Base-by-base conservation (phyloP, 2,888 invertebrate species). In the Noctua comes region DNA sequence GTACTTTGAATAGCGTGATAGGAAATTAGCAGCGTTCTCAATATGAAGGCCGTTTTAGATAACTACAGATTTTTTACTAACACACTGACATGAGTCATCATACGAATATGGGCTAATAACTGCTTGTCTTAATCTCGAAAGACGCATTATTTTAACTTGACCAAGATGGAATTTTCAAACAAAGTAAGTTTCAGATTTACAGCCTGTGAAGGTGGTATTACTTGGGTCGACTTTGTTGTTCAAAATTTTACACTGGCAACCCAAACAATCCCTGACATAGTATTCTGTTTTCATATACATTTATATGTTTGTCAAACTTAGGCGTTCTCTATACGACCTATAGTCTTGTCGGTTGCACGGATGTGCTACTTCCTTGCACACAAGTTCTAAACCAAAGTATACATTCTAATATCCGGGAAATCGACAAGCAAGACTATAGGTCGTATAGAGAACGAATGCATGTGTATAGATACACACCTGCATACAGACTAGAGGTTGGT, bases 61-160 rank as follows among this genome's bases (percentile, higher is more conserved):
- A 94, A 88, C 54, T 66, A 95, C 94, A 90, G 93, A 90, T 24
- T 93, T 94, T 73, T 74, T 76, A 54, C 24, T 73, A 51, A 80
- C 68, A 74, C 36, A 74, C 81, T 46, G 24, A 31, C 59, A 46
- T 81, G 75, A 80, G 43, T 80, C 79, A 81, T 43, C 46, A 16
- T 54, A 62, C 36, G 68, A 80, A 68, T 80, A 79, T 80, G 68
- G 80, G 48, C 66, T 80, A 59, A 73, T 79, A 48, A 43, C 59
- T 74, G 59, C 51, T 27, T 27, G 66, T 80, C 66, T 73, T 79
- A 80, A 73, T 80, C 73, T 79, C 6, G 21, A 46, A 66, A 27
- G 36, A 46, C 21, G 64, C 18, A 48, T 65, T 71, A 43, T 77
- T 46, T 57, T 31, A 13, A 21, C 73, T 48, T 31, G 57, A 73